Base-by-base conservation (phyloP, 1,140 invertebrate genomes). In the Adelges cooleyi region DNA sequence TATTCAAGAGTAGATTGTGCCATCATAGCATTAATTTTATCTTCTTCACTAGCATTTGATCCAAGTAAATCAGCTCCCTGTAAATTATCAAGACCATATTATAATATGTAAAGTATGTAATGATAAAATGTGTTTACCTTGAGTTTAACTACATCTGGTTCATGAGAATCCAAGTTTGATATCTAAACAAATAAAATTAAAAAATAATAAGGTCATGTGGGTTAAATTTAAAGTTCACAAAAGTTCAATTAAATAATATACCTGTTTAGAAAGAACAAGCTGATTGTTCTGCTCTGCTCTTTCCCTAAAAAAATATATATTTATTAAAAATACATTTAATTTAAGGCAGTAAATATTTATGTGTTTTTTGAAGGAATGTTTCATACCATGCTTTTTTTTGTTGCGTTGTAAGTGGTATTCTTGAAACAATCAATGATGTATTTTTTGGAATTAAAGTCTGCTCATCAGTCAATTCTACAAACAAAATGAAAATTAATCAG, bases 11-110 rank as follows among this genome's bases (percentile, higher is more conserved):
- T 95, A 40, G 93, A 95, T 72, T 97, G 94, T 65, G 86, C 84
- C 83, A 98, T 96, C 88, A 98, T 95, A 68, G 91, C 92, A 73
- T 87, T 86, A 71, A 99, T 95, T 78, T 97, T 97, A 73, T 98
- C 94, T 72, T 95, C 91, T 79, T 99, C 95, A 27, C 88, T 88
- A 49, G 87, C 89, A 80, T 92, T 89, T 77, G 95, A 84, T 74
- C 84, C 86, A 22, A 88, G 85, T 67, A 97, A 79, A 80, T 97
- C 93, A 49, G 90, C 84, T 66, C 83, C 77, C 71, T 72, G 42
- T 22, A 69, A 65, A 56, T 48, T 36, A 62, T 42, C 2, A 56
- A 25, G 9, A 40, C 5, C 22, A 3, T 48, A 48, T 20, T 4
- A 48, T 17, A 48, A 3, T 48, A 20, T 48, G n/a, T n/a, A 18